Evolutionary conservation across 2,888 invertebrate species (phyloP).

Genomic region (Embidobia sp.): DNA sequence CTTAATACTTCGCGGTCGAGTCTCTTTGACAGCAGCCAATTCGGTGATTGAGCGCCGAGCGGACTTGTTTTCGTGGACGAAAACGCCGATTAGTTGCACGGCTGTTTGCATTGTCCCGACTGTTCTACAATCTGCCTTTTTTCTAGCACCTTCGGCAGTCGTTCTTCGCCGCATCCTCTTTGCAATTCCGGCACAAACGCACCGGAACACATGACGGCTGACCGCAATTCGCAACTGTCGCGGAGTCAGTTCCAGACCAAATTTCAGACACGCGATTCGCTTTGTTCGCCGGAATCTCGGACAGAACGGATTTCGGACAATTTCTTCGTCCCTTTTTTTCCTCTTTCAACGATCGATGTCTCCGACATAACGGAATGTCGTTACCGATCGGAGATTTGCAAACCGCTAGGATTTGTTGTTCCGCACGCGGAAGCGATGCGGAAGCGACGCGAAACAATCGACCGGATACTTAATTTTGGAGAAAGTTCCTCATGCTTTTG

Average conservation of each 20-base stretch:
- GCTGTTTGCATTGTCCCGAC: conserved; percentile 46
- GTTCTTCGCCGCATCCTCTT: conserved; percentile 29
- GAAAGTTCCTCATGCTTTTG: conserved; percentile 10
- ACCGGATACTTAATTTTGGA: conserved; percentile 38
- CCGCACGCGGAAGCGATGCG: conserved; percentile 18
- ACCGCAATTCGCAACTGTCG: conserved; percentile 76
- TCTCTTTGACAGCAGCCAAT: conserved; percentile 68
- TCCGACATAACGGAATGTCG: conserved; percentile 30
- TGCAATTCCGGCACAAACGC: conserved; percentile 61
- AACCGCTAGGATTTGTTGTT: conserved; percentile 23
- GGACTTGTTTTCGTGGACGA: conserved; percentile 60
- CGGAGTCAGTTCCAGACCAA: not conserved
- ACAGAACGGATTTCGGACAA: conserved; percentile 12
- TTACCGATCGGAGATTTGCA: conserved; percentile 3
- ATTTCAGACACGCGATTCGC: conserved; percentile 61
- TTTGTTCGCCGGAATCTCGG: conserved; percentile 37
- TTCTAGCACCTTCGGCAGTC: conserved; percentile 20
- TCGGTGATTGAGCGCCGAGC: conserved; percentile 67
- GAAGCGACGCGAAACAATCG: conserved; percentile 8
- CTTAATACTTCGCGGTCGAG: conserved; percentile 67
- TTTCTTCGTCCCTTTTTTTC: not conserved
- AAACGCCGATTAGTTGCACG: conserved; percentile 66
- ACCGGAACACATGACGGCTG: conserved; percentile 74
- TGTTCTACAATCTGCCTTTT: conserved; percentile 36
- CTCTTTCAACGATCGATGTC: conserved; percentile 8